Evolutionary conservation across 2,113 vertebrate genomes (phyloP).

Genomic region (Ceyx margarethae): DNA sequence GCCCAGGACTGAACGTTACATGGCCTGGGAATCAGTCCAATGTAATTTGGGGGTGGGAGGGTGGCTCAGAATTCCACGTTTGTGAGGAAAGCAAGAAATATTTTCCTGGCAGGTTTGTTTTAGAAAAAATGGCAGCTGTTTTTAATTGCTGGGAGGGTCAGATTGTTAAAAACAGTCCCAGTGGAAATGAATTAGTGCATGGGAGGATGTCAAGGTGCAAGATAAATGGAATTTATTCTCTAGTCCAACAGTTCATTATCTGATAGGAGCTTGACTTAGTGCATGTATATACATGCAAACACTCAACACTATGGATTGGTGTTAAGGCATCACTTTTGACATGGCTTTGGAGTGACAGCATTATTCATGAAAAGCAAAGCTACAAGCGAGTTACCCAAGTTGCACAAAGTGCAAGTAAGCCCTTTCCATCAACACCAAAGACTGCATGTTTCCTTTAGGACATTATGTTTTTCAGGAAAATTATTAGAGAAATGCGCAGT

Average conservation of each 20-base stretch:
- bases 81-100: constrained; percentile 68
- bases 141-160: constrained; percentile 60
- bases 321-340: neutral
- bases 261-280: neutral
- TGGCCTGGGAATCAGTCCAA: constrained; percentile 54
- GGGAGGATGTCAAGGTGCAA: constrained; percentile 44
- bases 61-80: constrained; percentile 58
- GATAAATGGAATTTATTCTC: constrained; percentile 9
- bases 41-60: constrained; percentile 63
- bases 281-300: neutral
- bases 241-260: neutral
- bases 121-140: constrained; percentile 44
- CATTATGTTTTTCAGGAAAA: constrained; percentile 6
- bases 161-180: constrained; percentile 48
- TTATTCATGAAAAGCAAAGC: neutral
- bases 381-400: neutral
- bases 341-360: neutral
- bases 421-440: constrained; percentile 10
- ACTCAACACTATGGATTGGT: fast-evolving
- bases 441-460: neutral
- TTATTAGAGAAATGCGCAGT: neutral
- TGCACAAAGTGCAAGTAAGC: neutral
- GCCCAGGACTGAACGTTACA: constrained; percentile 42
- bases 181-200: constrained; percentile 39
- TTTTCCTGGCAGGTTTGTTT: constrained; percentile 65